phyloP scores from a whole-genome alignment of 2,888 invertebrate genomes.

The Hydriomena furcata region DNA sequence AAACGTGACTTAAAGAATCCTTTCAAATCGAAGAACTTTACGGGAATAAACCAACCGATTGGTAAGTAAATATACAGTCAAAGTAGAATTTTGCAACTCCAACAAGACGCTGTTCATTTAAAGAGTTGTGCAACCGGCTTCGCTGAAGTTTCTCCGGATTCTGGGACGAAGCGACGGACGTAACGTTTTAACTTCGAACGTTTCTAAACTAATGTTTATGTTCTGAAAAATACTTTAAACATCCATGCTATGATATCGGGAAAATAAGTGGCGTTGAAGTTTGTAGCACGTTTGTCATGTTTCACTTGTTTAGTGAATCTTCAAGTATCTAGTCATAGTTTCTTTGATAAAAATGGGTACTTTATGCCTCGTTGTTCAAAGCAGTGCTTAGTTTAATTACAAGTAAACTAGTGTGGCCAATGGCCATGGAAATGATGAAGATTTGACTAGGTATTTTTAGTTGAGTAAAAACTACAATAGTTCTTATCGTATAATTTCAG shows the following conservation, averaged over 20 bases:
- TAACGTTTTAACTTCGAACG: slow-evolving; percentile 51
- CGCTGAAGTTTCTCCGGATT: slow-evolving; percentile 49
- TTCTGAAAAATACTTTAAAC: slow-evolving; percentile 38
- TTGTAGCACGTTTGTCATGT: slow-evolving; percentile 6
- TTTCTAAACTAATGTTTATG: slow-evolving; percentile 44
- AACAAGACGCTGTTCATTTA: slow-evolving; percentile 61
- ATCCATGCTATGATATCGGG: slow-evolving; percentile 6
- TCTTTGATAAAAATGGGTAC: too few relatives aligned
- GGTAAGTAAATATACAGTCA: slow-evolving; percentile 52
- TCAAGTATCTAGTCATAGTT: too few relatives aligned
- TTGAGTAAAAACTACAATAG: too few relatives aligned
- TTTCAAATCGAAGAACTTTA: slow-evolving; percentile 23
- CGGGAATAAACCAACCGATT: slow-evolving; percentile 40
- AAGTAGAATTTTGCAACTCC: slow-evolving; percentile 49
- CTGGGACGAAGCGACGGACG: slow-evolving; percentile 43
- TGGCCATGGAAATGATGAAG: too few relatives aligned
- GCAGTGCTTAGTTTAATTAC: too few relatives aligned
- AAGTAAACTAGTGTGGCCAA: too few relatives aligned
- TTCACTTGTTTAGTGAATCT: neutral
- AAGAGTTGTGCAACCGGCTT: slow-evolving; percentile 56
- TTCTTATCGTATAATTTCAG: too few relatives aligned
- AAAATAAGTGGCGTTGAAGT: slow-evolving; percentile 11
- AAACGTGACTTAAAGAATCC: slow-evolving; percentile 10
- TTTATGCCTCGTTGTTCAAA: too few relatives aligned
- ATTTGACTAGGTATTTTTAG: too few relatives aligned